phyloP scores from a whole-genome alignment of 2,888 invertebrate species.

The Crocallis elinguaria region DNA sequence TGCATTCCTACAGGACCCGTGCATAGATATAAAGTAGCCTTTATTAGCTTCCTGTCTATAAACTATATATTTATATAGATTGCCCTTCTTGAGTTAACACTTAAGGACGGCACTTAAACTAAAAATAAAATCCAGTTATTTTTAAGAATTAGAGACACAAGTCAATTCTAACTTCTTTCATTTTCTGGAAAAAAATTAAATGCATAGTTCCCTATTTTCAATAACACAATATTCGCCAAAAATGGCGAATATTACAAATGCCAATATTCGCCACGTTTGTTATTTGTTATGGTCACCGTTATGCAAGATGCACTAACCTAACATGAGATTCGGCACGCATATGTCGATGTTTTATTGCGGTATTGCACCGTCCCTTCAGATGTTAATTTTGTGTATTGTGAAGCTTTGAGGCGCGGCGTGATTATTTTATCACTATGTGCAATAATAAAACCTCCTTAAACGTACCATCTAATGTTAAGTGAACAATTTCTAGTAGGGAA shows the following conservation, averaged over 20 bases:
- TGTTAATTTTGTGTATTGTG: conserved; percentile 16
- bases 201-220: background rate
- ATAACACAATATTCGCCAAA: background rate
- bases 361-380: conserved; percentile 15
- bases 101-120: too few species aligned
- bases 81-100: too few species aligned
- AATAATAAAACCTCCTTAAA: too few species aligned
- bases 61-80: too few species aligned
- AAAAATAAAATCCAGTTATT: too few species aligned
- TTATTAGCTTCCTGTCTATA: too few species aligned
- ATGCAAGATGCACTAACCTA: conserved; percentile 48
- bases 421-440: too few species aligned
- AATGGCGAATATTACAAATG: conserved; percentile 34
- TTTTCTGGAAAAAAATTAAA: background rate
- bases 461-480: too few species aligned
- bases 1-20: too few species aligned
- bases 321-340: conserved; percentile 60
- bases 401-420: background rate
- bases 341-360: conserved; percentile 46
- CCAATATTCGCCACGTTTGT: conserved; percentile 61
- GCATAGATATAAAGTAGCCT: too few species aligned
- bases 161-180: background rate
- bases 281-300: conserved; percentile 54
- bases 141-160: too few species aligned
- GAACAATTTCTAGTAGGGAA: too few species aligned